Evolutionary conservation across 2,113 vertebrate species (phyloP).

Genomic region (Thymallus thymallus): DNA sequence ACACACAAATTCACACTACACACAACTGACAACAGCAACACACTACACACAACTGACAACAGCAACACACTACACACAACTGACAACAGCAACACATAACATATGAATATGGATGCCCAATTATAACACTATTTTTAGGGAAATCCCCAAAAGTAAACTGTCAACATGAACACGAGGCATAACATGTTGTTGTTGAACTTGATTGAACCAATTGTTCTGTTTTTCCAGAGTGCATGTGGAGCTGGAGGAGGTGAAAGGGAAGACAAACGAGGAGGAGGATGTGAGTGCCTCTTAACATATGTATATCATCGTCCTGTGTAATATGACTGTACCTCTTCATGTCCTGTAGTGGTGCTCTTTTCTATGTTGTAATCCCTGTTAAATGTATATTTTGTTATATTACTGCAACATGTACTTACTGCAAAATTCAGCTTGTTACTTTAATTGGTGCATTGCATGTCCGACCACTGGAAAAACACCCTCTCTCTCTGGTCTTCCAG

Average conservation of each 20-base stretch:
- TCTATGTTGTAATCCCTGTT: no score
- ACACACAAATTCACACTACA: neutral
- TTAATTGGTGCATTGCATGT: neutral
- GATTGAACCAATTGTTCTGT: neutral
- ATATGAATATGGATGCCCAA: no score
- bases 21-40: no score
- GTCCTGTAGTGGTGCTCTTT: no score
- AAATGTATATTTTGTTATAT: no score
- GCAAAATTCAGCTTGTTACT: neutral
- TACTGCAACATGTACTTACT: neutral
- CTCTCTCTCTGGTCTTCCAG: constrained; percentile 63
- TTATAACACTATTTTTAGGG: no score
- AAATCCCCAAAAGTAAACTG: neutral
- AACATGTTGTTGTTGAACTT: neutral
- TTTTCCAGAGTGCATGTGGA: constrained; percentile 84
- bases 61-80: neutral
- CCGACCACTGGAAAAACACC: neutral
- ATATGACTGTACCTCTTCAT: no score
- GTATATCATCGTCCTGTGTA: neutral
- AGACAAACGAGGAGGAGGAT: constrained; percentile 92
- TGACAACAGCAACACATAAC: neutral
- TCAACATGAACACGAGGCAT: neutral
- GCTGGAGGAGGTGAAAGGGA: constrained; percentile 81
- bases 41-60: neutral
- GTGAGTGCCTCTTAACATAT: constrained; percentile 66